Base-by-base conservation (phyloP, 2,888 invertebrate species). In the Rotaria sp. region DNA sequence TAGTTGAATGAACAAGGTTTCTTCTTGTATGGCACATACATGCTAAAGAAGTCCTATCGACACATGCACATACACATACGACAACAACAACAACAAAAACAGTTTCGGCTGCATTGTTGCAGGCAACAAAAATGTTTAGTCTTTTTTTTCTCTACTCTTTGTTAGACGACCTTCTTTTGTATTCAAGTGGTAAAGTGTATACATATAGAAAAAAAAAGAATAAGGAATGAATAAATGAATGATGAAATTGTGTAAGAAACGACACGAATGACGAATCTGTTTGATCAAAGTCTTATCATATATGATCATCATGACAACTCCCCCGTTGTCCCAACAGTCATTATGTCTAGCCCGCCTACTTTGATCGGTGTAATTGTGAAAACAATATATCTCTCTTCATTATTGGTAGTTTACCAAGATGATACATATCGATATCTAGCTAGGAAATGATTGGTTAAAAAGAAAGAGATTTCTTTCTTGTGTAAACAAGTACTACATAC, bases 151-250 rank as follows among this genome's bases (percentile, higher is more conserved):
- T 13, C 21, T 21, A 67, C 67, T 67, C 67, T 67, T 67, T 67
- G 67, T 67, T 67, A 67, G 67, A 67, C 67, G 67, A 67, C 67
- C 67, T 67, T 67, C 67, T 67, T 67, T 67, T 67, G 67, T 67
- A 67, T 67, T 67, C 67, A 67, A 67, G 67, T 67, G 67, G 67
- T 67, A 67, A 67, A 67, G 67, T 67, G 67, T 67, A 67, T 30
- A 67, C 21, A 67, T 67, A 35, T 13, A 30, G 15, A 67, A 15
- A 67, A 35, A 67, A 67, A 35, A 67, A 7, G 15, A 67, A 18
- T 15, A n/a, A n/a, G n/a, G 50, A 18, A 50, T 13, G 50, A 50
- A 50, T 30, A 8, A 67, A 67, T 35, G 30, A 67, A 67, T 67
- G 21, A 55, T 55, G 55, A 67, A 67, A 67, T 67, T 67, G 67